These are phyloP conservation scores for Nyctibius bracteatus DNA, from an alignment of 2,113 vertebrate species.

Conservation along the genomic window DNA sequence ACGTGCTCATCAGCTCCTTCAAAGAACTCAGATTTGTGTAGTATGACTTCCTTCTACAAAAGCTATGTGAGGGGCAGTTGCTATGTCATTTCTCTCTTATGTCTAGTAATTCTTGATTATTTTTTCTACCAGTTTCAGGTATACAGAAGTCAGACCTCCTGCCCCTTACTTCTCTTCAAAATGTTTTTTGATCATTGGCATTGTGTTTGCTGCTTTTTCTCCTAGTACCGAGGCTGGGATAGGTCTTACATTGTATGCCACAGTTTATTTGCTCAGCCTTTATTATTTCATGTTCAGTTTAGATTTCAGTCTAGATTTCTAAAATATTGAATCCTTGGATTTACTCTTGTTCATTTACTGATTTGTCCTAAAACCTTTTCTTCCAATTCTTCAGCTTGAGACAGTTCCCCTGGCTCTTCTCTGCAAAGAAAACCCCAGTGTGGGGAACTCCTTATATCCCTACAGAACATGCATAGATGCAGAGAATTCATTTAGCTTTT, in stretches of 20 bases:
- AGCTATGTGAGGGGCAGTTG: background rate
- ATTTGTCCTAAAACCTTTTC: background rate
- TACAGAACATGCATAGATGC: background rate
- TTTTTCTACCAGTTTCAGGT: background rate
- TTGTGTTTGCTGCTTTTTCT: background rate
- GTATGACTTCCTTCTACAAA: background rate
- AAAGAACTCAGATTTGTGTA: background rate
- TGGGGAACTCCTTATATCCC: background rate
- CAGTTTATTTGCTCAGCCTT: background rate
- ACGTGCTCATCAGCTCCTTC: background rate
- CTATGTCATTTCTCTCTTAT: background rate
- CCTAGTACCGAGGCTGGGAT: accelerated
- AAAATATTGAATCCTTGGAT: background rate
- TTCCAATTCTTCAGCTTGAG: background rate
- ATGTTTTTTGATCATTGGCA: background rate
- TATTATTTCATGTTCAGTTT: background rate
- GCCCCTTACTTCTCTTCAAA: background rate
- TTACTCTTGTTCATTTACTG: background rate
- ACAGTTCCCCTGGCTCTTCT: background rate
- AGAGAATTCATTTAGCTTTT: background rate
- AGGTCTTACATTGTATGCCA: background rate
- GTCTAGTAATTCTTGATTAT: background rate
- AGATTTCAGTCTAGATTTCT: background rate
- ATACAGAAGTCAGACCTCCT: background rate
- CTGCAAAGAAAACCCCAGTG: background rate